Evolutionary conservation across 2,113 vertebrate species (phyloP).

Genomic region (Pseudopipra pipra): DNA sequence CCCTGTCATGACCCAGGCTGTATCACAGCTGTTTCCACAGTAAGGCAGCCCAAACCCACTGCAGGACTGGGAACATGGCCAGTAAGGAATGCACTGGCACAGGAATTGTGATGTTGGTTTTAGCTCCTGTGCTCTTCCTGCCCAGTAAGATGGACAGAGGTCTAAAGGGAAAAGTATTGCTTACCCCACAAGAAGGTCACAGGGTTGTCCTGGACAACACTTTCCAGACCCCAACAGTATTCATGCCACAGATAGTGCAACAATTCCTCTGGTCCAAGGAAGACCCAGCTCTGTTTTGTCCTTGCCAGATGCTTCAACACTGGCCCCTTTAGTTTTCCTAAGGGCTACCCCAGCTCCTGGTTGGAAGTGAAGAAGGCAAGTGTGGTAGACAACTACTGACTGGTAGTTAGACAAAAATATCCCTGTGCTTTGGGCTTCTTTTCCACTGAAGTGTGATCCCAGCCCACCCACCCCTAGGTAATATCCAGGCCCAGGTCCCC

Average conservation of each 20-base stretch:
- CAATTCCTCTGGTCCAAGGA: background rate
- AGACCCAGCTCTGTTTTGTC: background rate
- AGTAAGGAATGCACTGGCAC: background rate
- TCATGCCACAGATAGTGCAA: background rate
- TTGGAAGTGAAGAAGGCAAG: background rate
- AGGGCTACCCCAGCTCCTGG: background rate
- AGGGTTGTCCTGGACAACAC: background rate
- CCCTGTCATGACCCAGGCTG: background rate
- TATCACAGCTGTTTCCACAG: accelerated
- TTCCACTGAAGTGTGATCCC: background rate
- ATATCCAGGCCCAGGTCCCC: background rate
- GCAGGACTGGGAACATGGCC: background rate
- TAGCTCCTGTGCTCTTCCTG: background rate
- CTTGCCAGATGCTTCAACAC: background rate
- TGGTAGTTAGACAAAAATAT: background rate
- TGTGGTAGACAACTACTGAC: background rate
- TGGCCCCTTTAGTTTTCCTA: background rate
- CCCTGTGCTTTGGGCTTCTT: background rate
- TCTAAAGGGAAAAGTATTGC: background rate
- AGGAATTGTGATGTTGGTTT: background rate
- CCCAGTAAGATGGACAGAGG: background rate
- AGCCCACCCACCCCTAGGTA: background rate
- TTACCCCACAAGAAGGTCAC: background rate
- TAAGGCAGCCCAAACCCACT: background rate
- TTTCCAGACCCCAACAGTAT: background rate